These are phyloP conservation scores for Doryteuthis pealeii DNA, from an alignment of 1,140 invertebrate species.

Conservation along the genomic window DNA sequence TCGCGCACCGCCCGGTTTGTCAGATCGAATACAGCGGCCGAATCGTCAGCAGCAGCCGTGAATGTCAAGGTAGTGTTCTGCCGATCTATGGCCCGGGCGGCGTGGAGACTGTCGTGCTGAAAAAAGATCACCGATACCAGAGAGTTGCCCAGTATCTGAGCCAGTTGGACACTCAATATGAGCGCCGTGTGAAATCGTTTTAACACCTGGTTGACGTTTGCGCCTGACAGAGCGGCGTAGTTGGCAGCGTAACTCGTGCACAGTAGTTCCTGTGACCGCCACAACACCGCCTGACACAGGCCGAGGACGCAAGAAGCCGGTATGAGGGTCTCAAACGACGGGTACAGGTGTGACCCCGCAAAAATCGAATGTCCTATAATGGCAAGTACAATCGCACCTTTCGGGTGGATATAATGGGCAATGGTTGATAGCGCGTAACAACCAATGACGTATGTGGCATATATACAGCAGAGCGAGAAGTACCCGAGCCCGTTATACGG, in stretches of 20 bases:
- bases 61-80: not conserved
- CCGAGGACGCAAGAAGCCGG: conserved; percentile 33
- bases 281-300: conserved; percentile 33
- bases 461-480: conserved; percentile 34
- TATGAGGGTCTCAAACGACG: conserved; percentile 34
- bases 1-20: not conserved
- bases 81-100: not conserved
- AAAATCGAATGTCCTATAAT: conserved; percentile 36
- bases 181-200: conserved; percentile 9
- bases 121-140: not conserved
- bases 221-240: conserved; percentile 26
- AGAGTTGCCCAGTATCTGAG: not conserved
- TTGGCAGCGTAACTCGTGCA: conserved; percentile 31
- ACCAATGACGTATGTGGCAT: conserved; percentile 32
- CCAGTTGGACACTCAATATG: conserved; percentile 6
- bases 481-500: conserved; percentile 25
- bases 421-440: conserved; percentile 26
- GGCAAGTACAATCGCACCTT: conserved; percentile 29
- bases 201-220: conserved; percentile 1
- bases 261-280: conserved; percentile 32
- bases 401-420: conserved; percentile 26
- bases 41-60: not conserved
- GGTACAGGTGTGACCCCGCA: conserved; percentile 34
- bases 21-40: not conserved
- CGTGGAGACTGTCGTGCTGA: not conserved